Base-by-base conservation (phyloP, 2,113 vertebrate genomes). In the Hippoglossus stenolepis region DNA sequence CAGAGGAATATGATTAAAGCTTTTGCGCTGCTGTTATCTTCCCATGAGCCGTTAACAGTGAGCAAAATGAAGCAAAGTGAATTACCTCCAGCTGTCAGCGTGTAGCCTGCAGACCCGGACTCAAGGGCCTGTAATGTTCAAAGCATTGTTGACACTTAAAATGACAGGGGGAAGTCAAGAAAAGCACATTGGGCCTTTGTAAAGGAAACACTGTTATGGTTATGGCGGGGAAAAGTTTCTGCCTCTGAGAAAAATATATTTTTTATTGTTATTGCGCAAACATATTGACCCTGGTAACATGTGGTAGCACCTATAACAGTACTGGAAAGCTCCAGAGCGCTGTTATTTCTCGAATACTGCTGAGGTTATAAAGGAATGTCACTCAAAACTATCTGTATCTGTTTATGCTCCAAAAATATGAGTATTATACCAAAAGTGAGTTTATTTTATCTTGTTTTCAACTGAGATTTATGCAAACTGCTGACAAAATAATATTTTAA, bases 1-100 rank as follows among this genome's bases (percentile, higher is more conserved):
- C 76, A 64, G 75, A 69, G 73, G 85, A 88, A 91, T 92, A 92
- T 90, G 92, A 91, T 93, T 90, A 91, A 91, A 87, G 88, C 63
- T 72, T 78, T 54, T 43, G 79, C 35, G 17, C 71, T n/a, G 73
- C 73, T 18, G 83, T 79, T 88, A 84, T 89, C 87, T 80, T 89
- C 87, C 88, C 79, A 78, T 80, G 90, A 90, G 89, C 86, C 80
- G 78, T 82, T 90, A 88, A 87, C 86, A 82, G 82, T 64, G 60
- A 87, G 81, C 84, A 82, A 82, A 92, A 89, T 83, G 77, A 89
- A 84, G 89, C 86, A 90, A 90, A 92, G 85, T 91, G 86, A 92
- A 90, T 92, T 87, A 89, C 86, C 84, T 88, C 72, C 85, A 86
- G 87, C 89, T 91, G 90, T 89, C 84, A 75, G 70, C 11, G 3